Conservation (phyloP, 2,797 vertebrate species). For the Halcyon chelicuti region DNA sequence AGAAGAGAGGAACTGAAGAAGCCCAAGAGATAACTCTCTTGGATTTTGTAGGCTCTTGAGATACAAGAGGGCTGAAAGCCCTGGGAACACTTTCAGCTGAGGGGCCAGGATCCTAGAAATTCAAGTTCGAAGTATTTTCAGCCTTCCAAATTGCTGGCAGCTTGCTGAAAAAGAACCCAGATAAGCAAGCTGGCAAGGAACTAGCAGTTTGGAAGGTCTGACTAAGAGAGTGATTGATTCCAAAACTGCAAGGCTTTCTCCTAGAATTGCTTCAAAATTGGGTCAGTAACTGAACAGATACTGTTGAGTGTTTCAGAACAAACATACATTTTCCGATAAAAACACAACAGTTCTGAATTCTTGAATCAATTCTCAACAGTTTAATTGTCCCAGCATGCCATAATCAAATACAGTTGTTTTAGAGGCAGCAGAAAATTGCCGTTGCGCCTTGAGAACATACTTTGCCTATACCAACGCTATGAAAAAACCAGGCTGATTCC, state of each 20-base stretch:
- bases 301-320: not conserved
- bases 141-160: not conserved
- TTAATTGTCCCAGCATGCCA: not conserved
- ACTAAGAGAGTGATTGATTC: not conserved
- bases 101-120: not conserved
- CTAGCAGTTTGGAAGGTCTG: not conserved
- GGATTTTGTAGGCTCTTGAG: not conserved
- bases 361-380: not conserved
- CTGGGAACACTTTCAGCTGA: not conserved
- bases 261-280: not conserved
- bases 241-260: not conserved
- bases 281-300: not conserved
- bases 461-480: not conserved
- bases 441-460: rapidly evolving
- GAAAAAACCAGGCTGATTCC: not conserved
- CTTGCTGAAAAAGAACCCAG: not conserved
- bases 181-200: slow-evolving; percentile 22
- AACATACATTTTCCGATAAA: not conserved
- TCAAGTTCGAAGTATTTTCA: not conserved
- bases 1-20: not conserved
- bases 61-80: not conserved
- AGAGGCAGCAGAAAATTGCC: not conserved
- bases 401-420: not conserved
- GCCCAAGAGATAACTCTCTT: not conserved
- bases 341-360: not conserved